Evolutionary conservation across 2,888 invertebrate genomes (phyloP).

Genomic region (Aphodius granarius): DNA sequence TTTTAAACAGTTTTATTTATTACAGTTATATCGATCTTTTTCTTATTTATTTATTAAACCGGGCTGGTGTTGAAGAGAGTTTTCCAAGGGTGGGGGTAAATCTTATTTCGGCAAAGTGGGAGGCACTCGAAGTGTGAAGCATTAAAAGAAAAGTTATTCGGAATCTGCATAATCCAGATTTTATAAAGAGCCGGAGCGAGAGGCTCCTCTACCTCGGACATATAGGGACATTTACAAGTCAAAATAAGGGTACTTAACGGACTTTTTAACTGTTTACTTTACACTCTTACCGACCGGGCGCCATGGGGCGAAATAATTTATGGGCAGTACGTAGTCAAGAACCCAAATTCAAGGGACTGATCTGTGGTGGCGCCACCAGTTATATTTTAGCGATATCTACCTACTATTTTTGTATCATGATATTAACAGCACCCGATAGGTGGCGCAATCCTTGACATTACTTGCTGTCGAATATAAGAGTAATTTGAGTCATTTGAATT

Average conservation of each 20-base stretch:
- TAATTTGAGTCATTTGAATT: no score
- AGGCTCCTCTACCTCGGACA: constrained; percentile 36
- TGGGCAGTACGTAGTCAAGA: no score
- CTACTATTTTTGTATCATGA: no score
- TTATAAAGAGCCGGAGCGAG: constrained; percentile 40
- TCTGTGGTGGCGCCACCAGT: no score
- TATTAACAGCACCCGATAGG: no score
- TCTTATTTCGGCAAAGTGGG: constrained; percentile 15
- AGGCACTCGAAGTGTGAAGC: constrained; percentile 43
- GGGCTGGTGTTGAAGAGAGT: neutral
- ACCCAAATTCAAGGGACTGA: no score
- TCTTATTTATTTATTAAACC: constrained; percentile 12
- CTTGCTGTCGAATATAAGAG: no score
- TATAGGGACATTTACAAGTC: constrained; percentile 50
- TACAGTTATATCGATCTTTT: neutral
- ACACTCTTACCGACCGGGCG: constrained; percentile 35
- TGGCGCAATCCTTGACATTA: no score
- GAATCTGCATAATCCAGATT: constrained; percentile 53
- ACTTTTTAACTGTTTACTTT: constrained; percentile 45
- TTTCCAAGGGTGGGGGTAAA: constrained; percentile 2
- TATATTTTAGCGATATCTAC: no score
- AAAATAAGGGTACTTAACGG: constrained; percentile 49
- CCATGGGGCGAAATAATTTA: no score
- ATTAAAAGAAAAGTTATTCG: constrained; percentile 54
- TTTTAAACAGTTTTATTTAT: neutral